These are phyloP conservation scores for Agonum fuliginosum DNA, from an alignment of 2,888 invertebrate species.

Conservation along the genomic window DNA sequence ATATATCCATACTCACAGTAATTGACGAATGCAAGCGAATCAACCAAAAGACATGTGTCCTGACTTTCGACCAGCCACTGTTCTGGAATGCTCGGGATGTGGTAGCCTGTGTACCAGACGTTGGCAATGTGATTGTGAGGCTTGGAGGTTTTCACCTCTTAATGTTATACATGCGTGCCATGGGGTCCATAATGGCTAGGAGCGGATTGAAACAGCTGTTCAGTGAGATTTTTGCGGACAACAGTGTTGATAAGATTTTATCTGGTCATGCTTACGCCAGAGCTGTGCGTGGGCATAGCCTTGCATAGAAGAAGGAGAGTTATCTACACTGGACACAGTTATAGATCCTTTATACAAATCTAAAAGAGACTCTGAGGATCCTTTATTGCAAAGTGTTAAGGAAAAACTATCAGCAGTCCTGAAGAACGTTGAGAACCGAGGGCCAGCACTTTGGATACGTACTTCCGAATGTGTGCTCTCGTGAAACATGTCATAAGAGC, in stretches of 20 bases:
- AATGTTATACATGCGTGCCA: slow-evolving; percentile 66
- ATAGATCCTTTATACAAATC: no score
- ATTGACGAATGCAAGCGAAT: slow-evolving; percentile 51
- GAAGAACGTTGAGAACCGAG: not conserved
- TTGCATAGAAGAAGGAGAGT: not conserved
- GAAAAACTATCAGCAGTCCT: not conserved
- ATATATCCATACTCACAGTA: slow-evolving; percentile 64
- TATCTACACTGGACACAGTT: not conserved
- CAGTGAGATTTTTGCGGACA: slow-evolving; percentile 65
- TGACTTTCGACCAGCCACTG: slow-evolving; percentile 68
- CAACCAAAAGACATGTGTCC: slow-evolving; percentile 64
- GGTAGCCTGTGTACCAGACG: not conserved
- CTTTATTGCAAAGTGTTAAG: slow-evolving; percentile 16
- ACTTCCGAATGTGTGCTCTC: not conserved
- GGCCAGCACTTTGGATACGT: not conserved
- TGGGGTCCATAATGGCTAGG: slow-evolving; percentile 66
- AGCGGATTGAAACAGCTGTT: slow-evolving; percentile 66
- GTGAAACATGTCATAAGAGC: not conserved
- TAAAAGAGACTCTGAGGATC: not conserved
- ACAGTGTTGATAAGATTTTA: slow-evolving; percentile 65
- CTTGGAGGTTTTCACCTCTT: slow-evolving; percentile 67
- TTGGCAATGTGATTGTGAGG: slow-evolving; percentile 61
- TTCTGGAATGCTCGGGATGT: slow-evolving; percentile 57
- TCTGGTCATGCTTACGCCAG: slow-evolving; percentile 65
- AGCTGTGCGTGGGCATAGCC: slow-evolving; percentile 60